A percentile compares a stretch with the other conserved stretches of the same genome.
Conservation (phyloP, 2,888 invertebrate species). For the Lacanobia wlatinum region DNA sequence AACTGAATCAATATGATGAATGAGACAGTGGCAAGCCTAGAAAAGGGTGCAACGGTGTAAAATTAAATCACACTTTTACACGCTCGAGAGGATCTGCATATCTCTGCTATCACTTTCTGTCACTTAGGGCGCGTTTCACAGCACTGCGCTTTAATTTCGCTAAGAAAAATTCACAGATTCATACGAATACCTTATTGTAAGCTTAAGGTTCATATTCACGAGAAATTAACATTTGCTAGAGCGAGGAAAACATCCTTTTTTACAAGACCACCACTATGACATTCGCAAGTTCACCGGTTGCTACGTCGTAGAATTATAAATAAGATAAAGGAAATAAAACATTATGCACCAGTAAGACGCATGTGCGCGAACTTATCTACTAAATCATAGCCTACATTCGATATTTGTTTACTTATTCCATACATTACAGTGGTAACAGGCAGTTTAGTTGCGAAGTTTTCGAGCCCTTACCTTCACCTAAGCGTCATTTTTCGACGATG, state of each 20-base stretch:
- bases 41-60: neutral
- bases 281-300: slow-evolving; percentile 11
- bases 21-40: neutral
- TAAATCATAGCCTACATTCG: slow-evolving; percentile 85
- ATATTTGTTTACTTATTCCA: slow-evolving; percentile 61
- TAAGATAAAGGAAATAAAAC: slow-evolving; percentile 67
- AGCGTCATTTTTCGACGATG: neutral
- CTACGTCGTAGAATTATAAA: slow-evolving; percentile 50
- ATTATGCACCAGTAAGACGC: slow-evolving; percentile 82
- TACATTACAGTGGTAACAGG: slow-evolving; percentile 64
- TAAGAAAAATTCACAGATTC: neutral
- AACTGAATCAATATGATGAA: neutral
- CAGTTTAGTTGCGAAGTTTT: slow-evolving; percentile 46
- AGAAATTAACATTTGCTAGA: neutral
- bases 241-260: neutral
- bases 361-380: slow-evolving; percentile 67
- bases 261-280: neutral
- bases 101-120: neutral
- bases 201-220: neutral
- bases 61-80: neutral
- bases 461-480: neutral
- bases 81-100: neutral
- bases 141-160: neutral
- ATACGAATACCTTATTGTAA: neutral
- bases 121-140: neutral